These are phyloP conservation scores for Tenthredo notha DNA, from an alignment of 2,888 invertebrate genomes.

Conservation along the genomic window DNA sequence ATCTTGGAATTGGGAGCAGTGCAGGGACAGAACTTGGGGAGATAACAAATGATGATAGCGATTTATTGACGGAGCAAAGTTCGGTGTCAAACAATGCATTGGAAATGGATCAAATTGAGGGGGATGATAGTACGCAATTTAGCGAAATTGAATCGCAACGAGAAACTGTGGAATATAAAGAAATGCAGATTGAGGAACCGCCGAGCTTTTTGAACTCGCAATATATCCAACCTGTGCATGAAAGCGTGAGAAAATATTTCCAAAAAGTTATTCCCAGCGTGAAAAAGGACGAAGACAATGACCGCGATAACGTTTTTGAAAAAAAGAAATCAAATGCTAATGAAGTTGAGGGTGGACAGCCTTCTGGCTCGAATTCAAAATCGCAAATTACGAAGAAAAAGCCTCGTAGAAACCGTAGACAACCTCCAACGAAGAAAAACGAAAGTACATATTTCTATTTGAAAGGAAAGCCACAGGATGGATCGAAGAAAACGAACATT, in stretches of 20 bases:
- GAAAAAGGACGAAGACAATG: background rate
- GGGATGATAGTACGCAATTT: background rate
- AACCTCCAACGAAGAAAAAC: background rate
- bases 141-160: background rate
- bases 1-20: background rate
- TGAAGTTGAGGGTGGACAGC: background rate
- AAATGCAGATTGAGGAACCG: slow-evolving; percentile 32
- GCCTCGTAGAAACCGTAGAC: background rate
- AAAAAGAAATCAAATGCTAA: background rate
- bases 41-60: slow-evolving; percentile 10
- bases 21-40: background rate
- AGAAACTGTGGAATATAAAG: background rate
- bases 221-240: background rate
- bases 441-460: background rate
- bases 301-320: background rate
- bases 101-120: background rate
- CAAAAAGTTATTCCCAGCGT: background rate
- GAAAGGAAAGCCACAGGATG: background rate
- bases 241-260: background rate
- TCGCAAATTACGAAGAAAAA: slow-evolving; percentile 1
- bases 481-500: background rate
- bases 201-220: background rate
- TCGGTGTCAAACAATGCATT: background rate
- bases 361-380: background rate
- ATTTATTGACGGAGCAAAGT: slow-evolving; percentile 36